Evolutionary conservation across 2,888 invertebrate species (phyloP), one percentile per base, ranked within the genome.

Genomic region (Chrysolina haemoptera): DNA sequence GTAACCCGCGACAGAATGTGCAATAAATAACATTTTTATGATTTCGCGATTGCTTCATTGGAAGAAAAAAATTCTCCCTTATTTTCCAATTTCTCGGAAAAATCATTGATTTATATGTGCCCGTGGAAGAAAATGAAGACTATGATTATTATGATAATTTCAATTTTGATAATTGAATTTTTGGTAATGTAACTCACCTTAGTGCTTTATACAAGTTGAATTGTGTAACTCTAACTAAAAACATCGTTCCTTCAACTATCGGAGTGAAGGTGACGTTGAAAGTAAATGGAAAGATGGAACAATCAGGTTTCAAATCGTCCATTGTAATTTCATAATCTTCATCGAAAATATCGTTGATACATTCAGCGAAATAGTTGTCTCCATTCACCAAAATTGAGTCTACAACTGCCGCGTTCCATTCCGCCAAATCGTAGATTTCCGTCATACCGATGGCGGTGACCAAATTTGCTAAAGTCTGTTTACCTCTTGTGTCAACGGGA

Each of bases 141-240:
- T n/a, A n/a, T n/a, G n/a, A n/a, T n/a, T n/a, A n/a, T n/a, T n/a
- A n/a, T n/a, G n/a, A n/a, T n/a, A n/a, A n/a, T n/a, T n/a, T n/a
- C n/a, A n/a, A n/a, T n/a, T n/a, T n/a, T n/a, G n/a, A n/a, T n/a
- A n/a, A n/a, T n/a, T n/a, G n/a, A n/a, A n/a, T n/a, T n/a, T n/a
- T n/a, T n/a, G n/a, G n/a, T n/a, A 41, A 64, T 53, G 14, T 12
- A 18, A 62, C 75, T 86, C 84, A 83, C 81, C 86, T 81, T 43
- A 93, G 84, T 0, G 92, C 92, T 80, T 91, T 91, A 76, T 91
- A 91, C 62, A 93, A 86, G 84, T 93, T 93, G 84, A 92, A 92
- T 72, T 91, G 89, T 78, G 90, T 90, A 12, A 88, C 87, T 68
- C 87, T 85, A 46, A 89, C 88, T 76, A 91, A 88, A 80, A 93